These are phyloP conservation scores for Gisinianus flammeolus DNA, from an alignment of 2,888 invertebrate species.

Conservation along the genomic window DNA sequence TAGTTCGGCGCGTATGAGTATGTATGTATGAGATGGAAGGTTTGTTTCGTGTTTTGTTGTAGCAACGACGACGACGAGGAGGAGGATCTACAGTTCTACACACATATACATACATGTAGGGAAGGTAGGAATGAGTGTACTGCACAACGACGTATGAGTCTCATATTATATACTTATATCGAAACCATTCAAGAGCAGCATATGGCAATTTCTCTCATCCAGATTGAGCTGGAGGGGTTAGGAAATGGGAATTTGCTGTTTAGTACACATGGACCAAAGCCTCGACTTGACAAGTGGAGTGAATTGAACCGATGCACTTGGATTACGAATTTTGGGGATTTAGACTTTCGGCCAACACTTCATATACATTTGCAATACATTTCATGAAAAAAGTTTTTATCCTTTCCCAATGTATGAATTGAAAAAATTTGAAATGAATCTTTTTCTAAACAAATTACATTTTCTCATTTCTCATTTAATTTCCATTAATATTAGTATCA, in stretches of 20 bases:
- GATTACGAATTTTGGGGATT: constrained; percentile 48
- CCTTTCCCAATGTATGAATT: neutral
- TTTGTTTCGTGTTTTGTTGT: neutral
- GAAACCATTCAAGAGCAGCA: constrained; percentile 20
- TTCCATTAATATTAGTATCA: neutral
- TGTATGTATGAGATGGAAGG: neutral
- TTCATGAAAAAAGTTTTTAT: neutral
- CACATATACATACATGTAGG: too few species aligned
- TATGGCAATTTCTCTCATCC: constrained; percentile 42
- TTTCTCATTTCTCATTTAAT: neutral
- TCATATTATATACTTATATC: neutral
- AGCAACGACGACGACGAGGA: too few species aligned
- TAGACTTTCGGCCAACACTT: constrained; percentile 32
- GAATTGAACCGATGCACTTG: constrained; percentile 41
- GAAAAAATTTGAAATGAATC: constrained; percentile 7
- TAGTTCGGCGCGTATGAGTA: neutral
- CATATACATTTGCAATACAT: neutral
- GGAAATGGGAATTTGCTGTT: constrained; percentile 43
- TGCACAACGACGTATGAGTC: neutral
- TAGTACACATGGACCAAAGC: constrained; percentile 36
- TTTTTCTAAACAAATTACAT: neutral
- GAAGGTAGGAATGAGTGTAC: neutral
- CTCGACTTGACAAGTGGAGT: constrained; percentile 46
- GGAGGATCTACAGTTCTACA: too few species aligned
- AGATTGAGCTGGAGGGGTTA: constrained; percentile 14